Percentiles rank a stretch among this genome's conserved stretches.
These are phyloP conservation scores for Drosophila anomelani DNA, from an alignment of 2,888 invertebrate genomes.

Conservation along the genomic window DNA sequence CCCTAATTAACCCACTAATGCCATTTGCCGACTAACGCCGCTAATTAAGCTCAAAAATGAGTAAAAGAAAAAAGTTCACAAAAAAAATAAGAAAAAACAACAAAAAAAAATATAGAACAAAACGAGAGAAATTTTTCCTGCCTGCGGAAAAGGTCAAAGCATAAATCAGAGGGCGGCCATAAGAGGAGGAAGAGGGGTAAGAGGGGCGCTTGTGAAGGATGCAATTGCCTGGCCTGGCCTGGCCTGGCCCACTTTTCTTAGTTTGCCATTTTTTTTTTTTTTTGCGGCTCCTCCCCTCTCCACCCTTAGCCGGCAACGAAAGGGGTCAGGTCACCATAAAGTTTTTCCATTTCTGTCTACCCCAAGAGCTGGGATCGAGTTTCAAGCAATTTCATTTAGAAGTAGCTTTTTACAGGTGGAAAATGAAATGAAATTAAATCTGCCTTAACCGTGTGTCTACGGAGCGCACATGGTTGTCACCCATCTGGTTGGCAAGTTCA, in stretches of 20 bases:
- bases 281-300: neutral
- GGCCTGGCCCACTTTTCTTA: slow-evolving; percentile 65
- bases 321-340: slow-evolving; percentile 48
- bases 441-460: slow-evolving; percentile 22
- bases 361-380: slow-evolving; percentile 17
- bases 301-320: slow-evolving; percentile 18
- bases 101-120: slow-evolving; percentile 10
- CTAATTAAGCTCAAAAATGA: slow-evolving; percentile 75
- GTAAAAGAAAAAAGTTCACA: slow-evolving; percentile 42
- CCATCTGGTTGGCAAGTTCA: slow-evolving; percentile 33
- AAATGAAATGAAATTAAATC: slow-evolving; percentile 43
- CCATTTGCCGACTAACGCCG: slow-evolving; percentile 68
- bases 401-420: slow-evolving; percentile 42
- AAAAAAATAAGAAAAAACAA: slow-evolving; percentile 8
- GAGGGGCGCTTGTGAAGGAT: slow-evolving; percentile 30
- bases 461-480: neutral
- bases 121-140: slow-evolving; percentile 46
- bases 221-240: slow-evolving; percentile 68
- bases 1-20: slow-evolving; percentile 77
- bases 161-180: slow-evolving; percentile 61
- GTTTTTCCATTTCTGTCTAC: slow-evolving; percentile 38
- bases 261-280: neutral
- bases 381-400: slow-evolving; percentile 42
- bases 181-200: neutral
- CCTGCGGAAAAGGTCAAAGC: slow-evolving; percentile 76